phyloP scores from a whole-genome alignment of 2,888 invertebrate species.

The Argyresthia albistria region DNA sequence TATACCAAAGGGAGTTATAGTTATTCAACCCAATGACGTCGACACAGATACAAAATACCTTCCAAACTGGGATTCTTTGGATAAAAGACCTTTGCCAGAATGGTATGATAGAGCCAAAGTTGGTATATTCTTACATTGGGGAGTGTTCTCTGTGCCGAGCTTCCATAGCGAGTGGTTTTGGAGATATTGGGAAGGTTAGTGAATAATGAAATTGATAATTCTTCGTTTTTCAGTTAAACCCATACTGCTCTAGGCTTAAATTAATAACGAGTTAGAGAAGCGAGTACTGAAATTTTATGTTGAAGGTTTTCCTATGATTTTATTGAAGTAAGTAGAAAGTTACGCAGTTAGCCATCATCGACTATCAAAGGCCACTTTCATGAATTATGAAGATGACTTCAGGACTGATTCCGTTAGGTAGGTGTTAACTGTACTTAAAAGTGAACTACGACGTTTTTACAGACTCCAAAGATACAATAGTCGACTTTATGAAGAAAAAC shows the following conservation, averaged over 20 bases:
- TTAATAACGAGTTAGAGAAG: no score
- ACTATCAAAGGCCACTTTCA: no score
- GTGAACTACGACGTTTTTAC: not conserved
- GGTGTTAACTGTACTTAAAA: not conserved
- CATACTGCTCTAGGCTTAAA: no score
- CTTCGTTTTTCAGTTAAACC: not conserved
- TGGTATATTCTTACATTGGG: slow-evolving; percentile 90
- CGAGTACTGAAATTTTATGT: no score
- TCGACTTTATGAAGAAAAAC: slow-evolving; percentile 79
- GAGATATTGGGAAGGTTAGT: slow-evolving; percentile 73
- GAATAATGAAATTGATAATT: not conserved
- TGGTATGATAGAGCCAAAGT: slow-evolving; percentile 89
- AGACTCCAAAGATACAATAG: slow-evolving; percentile 37
- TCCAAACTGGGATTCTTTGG: slow-evolving; percentile 84
- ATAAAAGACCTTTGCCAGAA: slow-evolving; percentile 79
- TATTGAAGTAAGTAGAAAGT: no score
- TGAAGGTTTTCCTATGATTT: no score
- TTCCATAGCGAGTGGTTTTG: slow-evolving; percentile 89
- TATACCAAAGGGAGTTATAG: no score
- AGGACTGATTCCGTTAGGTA: not conserved
- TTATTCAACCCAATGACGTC: no score
- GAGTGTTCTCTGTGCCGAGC: slow-evolving; percentile 86
- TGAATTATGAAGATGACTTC: no score
- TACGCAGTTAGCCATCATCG: no score
- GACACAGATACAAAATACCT: no score